These are phyloP conservation scores for Pogona vitticeps DNA, from an alignment of 2,113 vertebrate genomes.

Conservation along the genomic window DNA sequence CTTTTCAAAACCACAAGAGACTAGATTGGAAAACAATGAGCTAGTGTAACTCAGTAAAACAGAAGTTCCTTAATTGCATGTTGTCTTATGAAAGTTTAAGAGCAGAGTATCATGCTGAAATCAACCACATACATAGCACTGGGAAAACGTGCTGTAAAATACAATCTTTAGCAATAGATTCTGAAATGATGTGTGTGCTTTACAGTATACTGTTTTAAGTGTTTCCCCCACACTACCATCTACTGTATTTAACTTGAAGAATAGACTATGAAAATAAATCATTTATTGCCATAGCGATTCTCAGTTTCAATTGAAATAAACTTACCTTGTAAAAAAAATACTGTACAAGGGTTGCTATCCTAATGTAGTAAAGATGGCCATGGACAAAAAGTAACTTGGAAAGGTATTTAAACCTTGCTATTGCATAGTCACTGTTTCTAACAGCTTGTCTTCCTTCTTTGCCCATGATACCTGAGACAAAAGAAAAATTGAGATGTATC, in stretches of 20 bases:
- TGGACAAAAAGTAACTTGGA: slow-evolving; percentile 97
- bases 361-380: slow-evolving; percentile 99
- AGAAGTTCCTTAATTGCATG: neutral
- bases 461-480: slow-evolving; percentile 92
- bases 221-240: neutral
- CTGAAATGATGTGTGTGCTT: neutral
- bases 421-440: slow-evolving; percentile 99
- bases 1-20: neutral
- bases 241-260: neutral
- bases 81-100: neutral
- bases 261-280: neutral
- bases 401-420: slow-evolving; percentile 97
- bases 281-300: neutral
- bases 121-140: neutral
- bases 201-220: too few relatives aligned
- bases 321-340: slow-evolving; percentile 99
- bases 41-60: neutral
- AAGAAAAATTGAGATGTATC: slow-evolving; percentile 27
- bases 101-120: neutral
- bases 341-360: slow-evolving; percentile 99
- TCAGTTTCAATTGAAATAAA: neutral
- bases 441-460: slow-evolving; percentile 98
- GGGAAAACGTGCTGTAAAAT: neutral
- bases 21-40: neutral
- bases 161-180: neutral